A percentile compares a stretch with the other conserved stretches of the same genome.
Conservation (phyloP, 2,888 invertebrate species). For the Pemphredon lugubris region DNA sequence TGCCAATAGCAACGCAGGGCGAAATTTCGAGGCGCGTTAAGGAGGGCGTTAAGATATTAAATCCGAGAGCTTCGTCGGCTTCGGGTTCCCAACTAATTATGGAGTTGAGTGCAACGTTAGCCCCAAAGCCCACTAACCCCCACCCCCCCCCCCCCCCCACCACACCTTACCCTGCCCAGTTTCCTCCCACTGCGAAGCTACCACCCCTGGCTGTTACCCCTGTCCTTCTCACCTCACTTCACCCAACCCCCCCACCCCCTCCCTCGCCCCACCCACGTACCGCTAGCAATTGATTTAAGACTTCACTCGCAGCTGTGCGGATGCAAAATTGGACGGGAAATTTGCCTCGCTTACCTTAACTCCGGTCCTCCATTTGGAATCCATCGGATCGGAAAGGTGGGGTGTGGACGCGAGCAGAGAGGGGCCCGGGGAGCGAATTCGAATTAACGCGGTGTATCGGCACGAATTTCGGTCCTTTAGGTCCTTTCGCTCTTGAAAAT, state of each 20-base stretch:
- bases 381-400: no score
- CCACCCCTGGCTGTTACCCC: conserved; percentile 7
- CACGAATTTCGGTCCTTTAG: neutral
- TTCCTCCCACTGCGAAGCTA: conserved; percentile 3
- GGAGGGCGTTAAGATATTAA: conserved; percentile 76
- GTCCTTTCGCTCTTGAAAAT: no score
- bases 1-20: conserved; percentile 64
- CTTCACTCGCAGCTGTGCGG: conserved; percentile 73
- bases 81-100: conserved; percentile 75
- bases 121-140: no score
- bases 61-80: conserved; percentile 68
- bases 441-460: conserved; percentile 3
- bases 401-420: conserved; percentile 2
- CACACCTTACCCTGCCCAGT: conserved; percentile 15
- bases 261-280: conserved; percentile 25
- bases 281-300: conserved; percentile 77
- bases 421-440: neutral
- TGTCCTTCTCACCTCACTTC: conserved; percentile 39
- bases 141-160: conserved; percentile 16
- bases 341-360: conserved; percentile 62
- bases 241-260: conserved; percentile 11
- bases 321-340: conserved; percentile 72
- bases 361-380: conserved; percentile 32
- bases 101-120: conserved; percentile 75
- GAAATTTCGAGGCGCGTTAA: conserved; percentile 72